Conservation (phyloP, 2,113 vertebrate species). For the Prionailurus viverrinus region DNA sequence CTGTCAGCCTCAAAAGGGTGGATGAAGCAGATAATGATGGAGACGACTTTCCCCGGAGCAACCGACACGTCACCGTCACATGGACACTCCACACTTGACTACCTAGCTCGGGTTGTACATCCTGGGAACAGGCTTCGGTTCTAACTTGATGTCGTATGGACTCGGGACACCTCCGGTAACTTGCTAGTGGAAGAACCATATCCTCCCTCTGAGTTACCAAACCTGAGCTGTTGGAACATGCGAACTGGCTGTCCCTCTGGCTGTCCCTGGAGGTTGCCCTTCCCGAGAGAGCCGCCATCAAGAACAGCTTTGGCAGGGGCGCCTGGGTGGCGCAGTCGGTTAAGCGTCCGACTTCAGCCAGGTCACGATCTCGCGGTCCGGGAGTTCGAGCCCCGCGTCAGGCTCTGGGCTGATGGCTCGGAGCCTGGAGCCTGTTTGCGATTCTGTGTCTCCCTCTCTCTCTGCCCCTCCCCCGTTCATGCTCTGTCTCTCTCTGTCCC, state of each 20-base stretch:
- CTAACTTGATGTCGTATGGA: background rate
- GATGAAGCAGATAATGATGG: fast-evolving
- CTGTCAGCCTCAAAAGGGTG: fast-evolving
- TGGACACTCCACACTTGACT: fast-evolving
- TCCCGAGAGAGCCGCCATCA: fast-evolving
- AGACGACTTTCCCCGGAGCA: fast-evolving
- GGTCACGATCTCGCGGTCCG: too few relatives aligned
- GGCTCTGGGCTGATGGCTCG: too few relatives aligned
- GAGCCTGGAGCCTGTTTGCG: too few relatives aligned
- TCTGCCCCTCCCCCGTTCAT: too few relatives aligned
- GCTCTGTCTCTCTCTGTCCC: too few relatives aligned
- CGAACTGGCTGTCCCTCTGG: fast-evolving
- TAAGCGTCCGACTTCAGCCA: too few relatives aligned
- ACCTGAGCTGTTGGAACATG: fast-evolving
- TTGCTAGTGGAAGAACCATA: background rate
- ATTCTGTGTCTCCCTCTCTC: too few relatives aligned
- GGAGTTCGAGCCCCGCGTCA: too few relatives aligned
- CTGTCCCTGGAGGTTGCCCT: fast-evolving
- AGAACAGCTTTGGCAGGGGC: too few relatives aligned
- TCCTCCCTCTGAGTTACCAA: fast-evolving
- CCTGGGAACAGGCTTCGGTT: fast-evolving
- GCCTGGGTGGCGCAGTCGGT: too few relatives aligned
- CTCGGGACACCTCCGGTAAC: too few relatives aligned
- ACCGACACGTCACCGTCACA: fast-evolving
- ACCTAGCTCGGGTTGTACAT: fast-evolving